phyloP scores from a whole-genome alignment of 2,113 vertebrate genomes.

The Tachycineta bicolor region DNA sequence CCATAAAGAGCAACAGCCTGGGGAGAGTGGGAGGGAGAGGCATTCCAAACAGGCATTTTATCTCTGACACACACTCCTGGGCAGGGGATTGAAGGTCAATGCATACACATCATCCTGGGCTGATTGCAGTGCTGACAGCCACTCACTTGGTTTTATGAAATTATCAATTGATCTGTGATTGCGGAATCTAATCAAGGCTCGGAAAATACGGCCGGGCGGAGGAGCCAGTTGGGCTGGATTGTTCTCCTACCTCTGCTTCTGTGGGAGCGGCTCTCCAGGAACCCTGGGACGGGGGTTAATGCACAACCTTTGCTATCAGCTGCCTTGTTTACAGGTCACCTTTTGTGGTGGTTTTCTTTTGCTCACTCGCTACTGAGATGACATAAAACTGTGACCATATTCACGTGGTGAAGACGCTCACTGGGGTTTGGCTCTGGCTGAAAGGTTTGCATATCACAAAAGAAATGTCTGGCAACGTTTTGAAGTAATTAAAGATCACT shows the following conservation, averaged over 20 bases:
- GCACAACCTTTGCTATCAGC: neutral
- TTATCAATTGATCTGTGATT: slow-evolving; percentile 60
- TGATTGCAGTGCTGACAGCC: slow-evolving; percentile 61
- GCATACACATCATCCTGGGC: neutral
- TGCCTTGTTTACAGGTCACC: neutral
- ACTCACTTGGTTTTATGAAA: slow-evolving; percentile 57
- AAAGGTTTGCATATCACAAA: neutral
- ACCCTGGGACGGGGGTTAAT: neutral
- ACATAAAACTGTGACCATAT: neutral
- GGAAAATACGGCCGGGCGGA: neutral
- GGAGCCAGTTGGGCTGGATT: slow-evolving; percentile 33
- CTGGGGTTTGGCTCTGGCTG: neutral
- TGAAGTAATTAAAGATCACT: neutral
- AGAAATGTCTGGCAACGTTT: neutral
- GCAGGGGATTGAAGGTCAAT: slow-evolving; percentile 43
- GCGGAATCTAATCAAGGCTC: slow-evolving; percentile 50
- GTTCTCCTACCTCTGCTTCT: neutral
- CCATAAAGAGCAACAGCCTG: slow-evolving; percentile 41
- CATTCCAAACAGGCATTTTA: slow-evolving; percentile 17
- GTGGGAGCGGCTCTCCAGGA: neutral
- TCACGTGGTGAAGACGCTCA: neutral
- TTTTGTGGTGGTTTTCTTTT: neutral
- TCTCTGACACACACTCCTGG: slow-evolving; percentile 1
- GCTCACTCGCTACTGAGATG: neutral
- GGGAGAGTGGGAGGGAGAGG: slow-evolving; percentile 23